Evolutionary conservation across 2,113 vertebrate species (phyloP), one percentile per base, ranked within the genome.

Genomic region (Corvus cornix): DNA sequence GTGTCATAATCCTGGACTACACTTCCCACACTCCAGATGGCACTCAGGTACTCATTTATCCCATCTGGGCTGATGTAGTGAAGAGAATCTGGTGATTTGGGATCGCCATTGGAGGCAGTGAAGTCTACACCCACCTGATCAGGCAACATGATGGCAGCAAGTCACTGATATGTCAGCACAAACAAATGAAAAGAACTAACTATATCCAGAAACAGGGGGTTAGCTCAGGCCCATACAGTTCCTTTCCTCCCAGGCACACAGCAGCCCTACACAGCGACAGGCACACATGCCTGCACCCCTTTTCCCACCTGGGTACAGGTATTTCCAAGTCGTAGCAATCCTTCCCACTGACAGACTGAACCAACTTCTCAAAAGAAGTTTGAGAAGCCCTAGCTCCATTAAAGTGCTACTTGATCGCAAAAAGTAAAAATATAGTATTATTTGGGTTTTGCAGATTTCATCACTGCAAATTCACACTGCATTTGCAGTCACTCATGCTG

Each of bases 1-100:
- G 95, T 97, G 96, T 99, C 99, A 53, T 99, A 99, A 97, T 99
- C 99, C 96, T 99, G 99, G 81, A 99, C 80, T 56, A 99, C 99
- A 16, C 97, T 98, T 46, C 99, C 99, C 95, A 99, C 99, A 13
- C 98, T 99, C 99, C 99, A 99, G 89, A 99, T 97, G 18, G 99
- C 99, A 23, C 92, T 92, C 92, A 99, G 98, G 84, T 99, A 99
- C 91, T 99, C 98, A 43, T 99, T 99, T 90, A 98, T 93, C 31
- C 99, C 99, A 6, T 98, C 97, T 43, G 98, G 98, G 96, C 98
- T 99, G 97, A 99, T 98, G 95, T 98, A 99, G 96, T 99, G 99
- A 67, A 99, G 97, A 43, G 99, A 99, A 88, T 99, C 97, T 9
- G 98, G 98, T 10, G 99, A 99, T 33, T 95, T 98, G 55, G 99